Percentiles rank a stretch among this genome's conserved stretches.
These are phyloP conservation scores for Hyperoodon ampullatus DNA, from an alignment of 2,113 vertebrate species.

Conservation along the genomic window DNA sequence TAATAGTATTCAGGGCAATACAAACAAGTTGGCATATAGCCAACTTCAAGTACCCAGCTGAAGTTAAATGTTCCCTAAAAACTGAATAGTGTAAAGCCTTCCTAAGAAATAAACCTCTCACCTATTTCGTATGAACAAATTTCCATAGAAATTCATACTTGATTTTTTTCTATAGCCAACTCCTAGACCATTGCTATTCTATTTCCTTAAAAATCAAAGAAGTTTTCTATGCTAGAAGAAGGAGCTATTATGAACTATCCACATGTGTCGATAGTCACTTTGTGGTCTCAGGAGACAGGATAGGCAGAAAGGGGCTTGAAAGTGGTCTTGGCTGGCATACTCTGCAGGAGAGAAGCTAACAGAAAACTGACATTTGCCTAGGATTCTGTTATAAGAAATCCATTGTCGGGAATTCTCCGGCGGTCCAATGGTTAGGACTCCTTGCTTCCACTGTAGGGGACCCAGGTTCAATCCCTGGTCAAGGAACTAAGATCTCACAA, in stretches of 20 bases:
- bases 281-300: background rate
- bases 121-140: background rate
- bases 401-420: background rate
- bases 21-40: background rate
- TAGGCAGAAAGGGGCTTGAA: background rate
- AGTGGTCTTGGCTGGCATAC: background rate
- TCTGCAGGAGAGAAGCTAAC: background rate
- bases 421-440: background rate
- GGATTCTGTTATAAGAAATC: background rate
- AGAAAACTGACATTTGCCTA: background rate
- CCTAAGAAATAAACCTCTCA: background rate
- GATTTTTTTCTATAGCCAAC: background rate
- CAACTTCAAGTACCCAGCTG: background rate
- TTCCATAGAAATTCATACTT: background rate
- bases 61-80: background rate
- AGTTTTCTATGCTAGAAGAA: background rate
- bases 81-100: background rate
- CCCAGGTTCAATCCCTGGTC: background rate
- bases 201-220: background rate
- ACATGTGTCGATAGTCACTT: background rate
- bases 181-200: background rate
- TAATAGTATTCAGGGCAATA: background rate
- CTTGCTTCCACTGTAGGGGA: background rate
- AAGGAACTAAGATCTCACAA: background rate
- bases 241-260: background rate